Base-by-base conservation (phyloP, 2,113 vertebrate species). In the Poeciliopsis prolifica region DNA sequence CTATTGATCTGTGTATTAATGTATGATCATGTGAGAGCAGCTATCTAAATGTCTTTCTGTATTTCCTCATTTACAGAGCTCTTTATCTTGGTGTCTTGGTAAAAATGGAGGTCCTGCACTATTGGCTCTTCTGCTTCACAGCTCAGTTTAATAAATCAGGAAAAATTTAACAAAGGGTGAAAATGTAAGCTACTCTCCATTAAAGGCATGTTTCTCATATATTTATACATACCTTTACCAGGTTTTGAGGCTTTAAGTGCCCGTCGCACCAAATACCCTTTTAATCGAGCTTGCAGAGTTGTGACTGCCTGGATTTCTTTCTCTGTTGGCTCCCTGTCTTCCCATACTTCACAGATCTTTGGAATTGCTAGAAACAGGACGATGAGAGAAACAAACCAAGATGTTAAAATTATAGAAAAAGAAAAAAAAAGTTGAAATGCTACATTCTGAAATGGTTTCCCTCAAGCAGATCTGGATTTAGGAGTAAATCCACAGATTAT, bases 271-370 rank as follows among this genome's bases (percentile, higher is more conserved):
- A 90, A 91, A 11, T 72, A 33, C 7, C 92, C 91, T 90, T 84
- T 93, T 91, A 94, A 94, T 60, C 72, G 80, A 68, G 84, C 88
- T 87, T 97, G 96, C 63, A 96, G 83, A 82, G 88, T 76, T 14
- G 85, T 82, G 70, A 85, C 93, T 74, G 95, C 94, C 72, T 78
- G 75, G 60, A 44, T 86, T 89, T 96, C 95, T 69, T 87, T 67
- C 37, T 82, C 71, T 72, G 94, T 93, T 9, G 93, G 68, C 61
- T 77, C 83, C 77, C 2, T 93, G 80, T 88, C 87, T 35, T 78
- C 89, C 92, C 93, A 94, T 0, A 35, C 72, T 72, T 85, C 82
- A 42, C 85, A 75, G n/a, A 68, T 26, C 37, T 91, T 75, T 73
- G 74, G 68, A 37, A 72, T 60, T 54, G 11, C 58, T 61, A 28